Base-by-base conservation (phyloP, 2,888 invertebrate species). In the Orthosia gothica region DNA sequence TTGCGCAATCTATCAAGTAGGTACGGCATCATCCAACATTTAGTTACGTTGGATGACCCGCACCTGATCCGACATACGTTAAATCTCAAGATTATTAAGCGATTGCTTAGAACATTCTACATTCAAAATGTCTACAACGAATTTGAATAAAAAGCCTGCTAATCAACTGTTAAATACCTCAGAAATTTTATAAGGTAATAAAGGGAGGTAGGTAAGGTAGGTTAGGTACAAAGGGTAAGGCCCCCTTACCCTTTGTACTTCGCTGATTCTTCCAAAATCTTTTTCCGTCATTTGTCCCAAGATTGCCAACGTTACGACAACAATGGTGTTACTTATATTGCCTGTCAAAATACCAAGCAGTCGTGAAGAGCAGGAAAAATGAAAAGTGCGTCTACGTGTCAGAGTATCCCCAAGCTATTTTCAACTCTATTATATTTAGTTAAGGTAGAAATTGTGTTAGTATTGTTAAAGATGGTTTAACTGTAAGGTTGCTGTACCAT, bases 311-410 rank as follows among this genome's bases (percentile, higher is more conserved):
- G 40, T 40, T 40, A 40, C 13, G 26, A n/a, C 68, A 77, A 83
- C 69, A 77, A 71, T 61, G 18, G 68, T 66, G 50, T 71, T 61
- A 73, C 64, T 70, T 58, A 71, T 71, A 81, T 69, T 55, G 74
- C 82, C 61, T 84, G 82, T 81, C 74, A 72, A 70, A 84, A 71
- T 71, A 63, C 74, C 59, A 61, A 74, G 49, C 68, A 59, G 63
- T 50, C 26, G 63, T 67, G 70, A 50, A 70, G 74, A 84, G 66
- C 47, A 61, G 66, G 70, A 71, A 74, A 65, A 78, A 81, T 74
- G 65, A 77, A 78, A 70, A 71, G 52, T 32, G 47, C 67, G 23
- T 57, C 59, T 74, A 71, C 68, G 55, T 65, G 57, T 63, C 47
- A 64, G n/a, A 3, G 15, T n/a, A 13, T 5, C 3, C 1, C 1